Evolutionary conservation across 2,888 invertebrate species (phyloP).

Genomic region (Acronicta leporina): DNA sequence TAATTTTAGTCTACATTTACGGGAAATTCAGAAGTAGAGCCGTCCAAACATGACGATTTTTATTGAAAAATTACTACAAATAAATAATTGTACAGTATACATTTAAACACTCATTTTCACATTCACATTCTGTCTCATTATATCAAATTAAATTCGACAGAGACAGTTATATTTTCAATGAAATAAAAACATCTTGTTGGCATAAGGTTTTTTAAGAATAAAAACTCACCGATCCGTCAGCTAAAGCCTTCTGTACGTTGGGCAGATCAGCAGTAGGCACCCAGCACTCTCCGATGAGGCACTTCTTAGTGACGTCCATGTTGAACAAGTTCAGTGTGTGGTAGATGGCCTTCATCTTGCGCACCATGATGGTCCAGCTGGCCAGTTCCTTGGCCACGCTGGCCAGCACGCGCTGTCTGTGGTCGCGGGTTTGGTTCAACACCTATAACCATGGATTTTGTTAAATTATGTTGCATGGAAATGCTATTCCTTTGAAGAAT

Average conservation of each 20-base stretch:
- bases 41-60: too few relatives aligned
- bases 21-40: too few relatives aligned
- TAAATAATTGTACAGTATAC: too few relatives aligned
- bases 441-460: constrained; percentile 86
- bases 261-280: constrained; percentile 92
- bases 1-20: too few relatives aligned
- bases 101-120: too few relatives aligned
- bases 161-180: too few relatives aligned
- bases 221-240: constrained; percentile 93
- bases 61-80: too few relatives aligned
- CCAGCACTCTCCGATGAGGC: constrained; percentile 96
- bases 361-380: constrained; percentile 96
- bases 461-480: background rate
- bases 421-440: constrained; percentile 97
- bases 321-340: constrained; percentile 96
- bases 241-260: constrained; percentile 93
- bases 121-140: too few relatives aligned
- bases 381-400: constrained; percentile 96
- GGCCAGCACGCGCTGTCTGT: constrained; percentile 95
- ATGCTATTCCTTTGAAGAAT: background rate
- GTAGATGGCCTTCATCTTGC: constrained; percentile 97
- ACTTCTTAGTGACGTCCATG: constrained; percentile 96
- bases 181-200: too few relatives aligned
- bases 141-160: too few relatives aligned
- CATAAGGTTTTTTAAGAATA: too few relatives aligned